Conservation (phyloP, 1,140 invertebrate genomes). For the Bombus turneri region DNA sequence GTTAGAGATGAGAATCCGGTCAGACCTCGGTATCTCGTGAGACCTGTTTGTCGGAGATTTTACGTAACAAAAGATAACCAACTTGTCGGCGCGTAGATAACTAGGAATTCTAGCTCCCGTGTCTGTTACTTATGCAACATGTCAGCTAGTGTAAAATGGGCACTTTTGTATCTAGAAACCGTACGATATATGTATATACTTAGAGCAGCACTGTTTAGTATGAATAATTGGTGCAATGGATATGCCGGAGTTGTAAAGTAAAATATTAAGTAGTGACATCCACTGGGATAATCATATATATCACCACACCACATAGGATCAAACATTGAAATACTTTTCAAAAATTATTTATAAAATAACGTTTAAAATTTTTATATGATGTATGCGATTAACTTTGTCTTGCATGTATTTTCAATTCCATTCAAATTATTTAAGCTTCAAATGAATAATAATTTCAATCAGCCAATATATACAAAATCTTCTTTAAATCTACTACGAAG, state of each 20-base stretch:
- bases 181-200: background rate
- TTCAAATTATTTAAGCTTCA: too few species aligned
- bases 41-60: conserved; percentile 59
- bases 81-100: conserved; percentile 46
- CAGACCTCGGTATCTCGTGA: conserved; percentile 45
- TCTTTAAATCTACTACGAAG: too few species aligned
- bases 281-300: too few species aligned
- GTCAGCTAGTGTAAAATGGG: background rate
- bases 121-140: conserved; percentile 31
- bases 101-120: conserved; percentile 39
- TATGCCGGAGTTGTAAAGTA: background rate
- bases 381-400: too few species aligned
- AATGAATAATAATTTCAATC: too few species aligned
- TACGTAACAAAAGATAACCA: conserved; percentile 63
- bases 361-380: too few species aligned
- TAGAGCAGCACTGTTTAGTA: background rate
- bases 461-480: too few species aligned
- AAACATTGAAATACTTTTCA: too few species aligned
- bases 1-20: conserved; percentile 30
- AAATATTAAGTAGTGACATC: background rate
- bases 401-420: too few species aligned
- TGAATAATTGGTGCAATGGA: background rate
- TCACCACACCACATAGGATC: too few species aligned
- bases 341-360: too few species aligned
- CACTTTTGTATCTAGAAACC: background rate